These are phyloP conservation scores for Catharus bicknelli DNA, from an alignment of 2,113 vertebrate genomes.

Conservation along the genomic window DNA sequence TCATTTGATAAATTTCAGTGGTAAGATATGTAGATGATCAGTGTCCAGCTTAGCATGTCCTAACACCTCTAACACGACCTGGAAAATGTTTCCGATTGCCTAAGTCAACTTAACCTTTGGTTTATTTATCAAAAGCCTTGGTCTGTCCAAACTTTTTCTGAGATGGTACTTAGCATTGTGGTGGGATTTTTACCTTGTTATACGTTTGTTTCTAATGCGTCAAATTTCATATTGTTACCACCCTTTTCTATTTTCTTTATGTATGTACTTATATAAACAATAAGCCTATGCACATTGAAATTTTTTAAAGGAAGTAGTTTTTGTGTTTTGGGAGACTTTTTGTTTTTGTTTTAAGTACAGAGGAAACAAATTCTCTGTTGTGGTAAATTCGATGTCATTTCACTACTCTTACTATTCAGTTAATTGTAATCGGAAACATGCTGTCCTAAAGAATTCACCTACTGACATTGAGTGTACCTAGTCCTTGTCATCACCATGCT, in stretches of 20 bases:
- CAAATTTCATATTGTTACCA: conserved; percentile 43
- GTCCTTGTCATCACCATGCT: conserved; percentile 57
- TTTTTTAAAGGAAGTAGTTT: not conserved
- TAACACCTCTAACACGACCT: conserved; percentile 74
- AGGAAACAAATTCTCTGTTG: conserved; percentile 41
- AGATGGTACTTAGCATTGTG: not conserved
- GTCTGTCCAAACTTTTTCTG: conserved; percentile 30
- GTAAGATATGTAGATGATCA: conserved; percentile 80
- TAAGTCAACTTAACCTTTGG: conserved; percentile 32
- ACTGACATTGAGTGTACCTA: conserved; percentile 61
- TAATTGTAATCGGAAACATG: conserved; percentile 72
- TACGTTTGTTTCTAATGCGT: not conserved
- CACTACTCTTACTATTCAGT: conserved; percentile 44
- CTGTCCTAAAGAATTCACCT: conserved; percentile 65
- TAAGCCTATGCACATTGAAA: not conserved
- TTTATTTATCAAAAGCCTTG: conserved; percentile 27
- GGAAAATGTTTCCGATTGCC: conserved; percentile 71
- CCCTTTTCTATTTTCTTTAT: not conserved
- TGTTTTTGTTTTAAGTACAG: not conserved
- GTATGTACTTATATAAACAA: not conserved
- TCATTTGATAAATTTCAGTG: conserved; percentile 92
- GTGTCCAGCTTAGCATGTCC: conserved; percentile 74
- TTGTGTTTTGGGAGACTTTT: not conserved
- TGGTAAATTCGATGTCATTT: conserved; percentile 58
- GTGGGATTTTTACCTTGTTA: conserved; percentile 38